These are phyloP conservation scores for Myopa testacea DNA, from an alignment of 2,888 invertebrate genomes.

Conservation along the genomic window DNA sequence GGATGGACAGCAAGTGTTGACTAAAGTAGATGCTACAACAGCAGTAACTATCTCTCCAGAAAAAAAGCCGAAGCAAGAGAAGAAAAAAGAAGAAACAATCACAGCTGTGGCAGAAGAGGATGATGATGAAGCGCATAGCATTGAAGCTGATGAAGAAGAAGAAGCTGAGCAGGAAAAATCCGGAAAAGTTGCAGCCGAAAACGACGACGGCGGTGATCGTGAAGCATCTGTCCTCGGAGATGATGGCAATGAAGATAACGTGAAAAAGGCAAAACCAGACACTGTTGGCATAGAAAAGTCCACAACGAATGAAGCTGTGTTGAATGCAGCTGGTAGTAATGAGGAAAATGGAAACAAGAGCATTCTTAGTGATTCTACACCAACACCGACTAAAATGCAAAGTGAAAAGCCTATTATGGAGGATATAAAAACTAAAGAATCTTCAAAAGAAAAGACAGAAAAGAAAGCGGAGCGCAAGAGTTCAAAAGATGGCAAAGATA, in stretches of 20 bases:
- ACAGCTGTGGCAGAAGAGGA: constrained; percentile 17
- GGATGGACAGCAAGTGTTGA: constrained; percentile 78
- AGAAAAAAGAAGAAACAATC: constrained; percentile 29
- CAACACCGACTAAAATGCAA: constrained; percentile 53
- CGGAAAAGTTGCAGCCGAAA: neutral
- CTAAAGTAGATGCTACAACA: constrained; percentile 56
- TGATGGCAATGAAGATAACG: constrained; percentile 23
- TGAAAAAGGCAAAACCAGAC: constrained; percentile 10
- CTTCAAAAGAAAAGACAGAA: constrained; percentile 48
- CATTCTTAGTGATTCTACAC: constrained; percentile 50
- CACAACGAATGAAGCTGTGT: neutral
- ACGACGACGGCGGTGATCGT: constrained; percentile 40
- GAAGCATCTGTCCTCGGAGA: constrained; percentile 33
- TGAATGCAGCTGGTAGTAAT: neutral
- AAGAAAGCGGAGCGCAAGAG: constrained; percentile 52
- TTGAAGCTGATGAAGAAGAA: neutral
- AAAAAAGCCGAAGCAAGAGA: constrained; percentile 39
- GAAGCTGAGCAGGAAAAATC: neutral
- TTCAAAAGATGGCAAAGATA: constrained; percentile 43
- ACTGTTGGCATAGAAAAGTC: neutral
- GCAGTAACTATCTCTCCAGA: constrained; percentile 24
- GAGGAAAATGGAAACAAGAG: neutral
- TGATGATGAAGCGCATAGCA: constrained; percentile 37
- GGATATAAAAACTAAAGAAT: constrained; percentile 59
- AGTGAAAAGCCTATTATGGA: constrained; percentile 61